phyloP scores from a whole-genome alignment of 2,888 invertebrate genomes.

The Metallyticus violacea region DNA sequence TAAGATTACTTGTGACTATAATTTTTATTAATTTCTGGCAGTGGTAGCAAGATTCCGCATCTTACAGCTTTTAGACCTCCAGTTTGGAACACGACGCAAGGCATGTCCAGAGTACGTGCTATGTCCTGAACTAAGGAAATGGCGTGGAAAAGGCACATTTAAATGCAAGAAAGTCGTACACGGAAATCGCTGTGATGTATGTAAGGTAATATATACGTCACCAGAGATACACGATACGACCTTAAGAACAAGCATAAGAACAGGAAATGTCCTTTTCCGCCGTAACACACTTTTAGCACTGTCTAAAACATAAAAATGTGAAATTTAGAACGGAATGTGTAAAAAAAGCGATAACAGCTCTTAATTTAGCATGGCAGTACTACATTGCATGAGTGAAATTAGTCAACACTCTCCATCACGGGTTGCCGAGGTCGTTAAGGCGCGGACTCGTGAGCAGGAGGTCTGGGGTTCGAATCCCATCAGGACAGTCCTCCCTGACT shows the following conservation, averaged over 20 bases:
- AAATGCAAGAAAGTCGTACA: not conserved
- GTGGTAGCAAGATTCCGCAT: no score
- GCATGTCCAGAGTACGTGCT: no score
- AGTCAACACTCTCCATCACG: no score
- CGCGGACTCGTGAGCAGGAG: no score
- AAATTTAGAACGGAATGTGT: not conserved
- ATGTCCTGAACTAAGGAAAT: not conserved
- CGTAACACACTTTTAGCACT: not conserved
- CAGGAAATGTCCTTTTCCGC: not conserved
- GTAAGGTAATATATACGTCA: not conserved
- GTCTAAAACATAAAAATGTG: not conserved
- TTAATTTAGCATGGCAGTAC: not conserved
- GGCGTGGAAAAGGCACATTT: not conserved
- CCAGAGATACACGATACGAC: not conserved
- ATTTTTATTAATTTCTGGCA: no score
- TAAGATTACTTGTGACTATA: no score
- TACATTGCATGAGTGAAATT: not conserved
- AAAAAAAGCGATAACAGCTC: not conserved
- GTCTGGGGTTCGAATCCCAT: no score
- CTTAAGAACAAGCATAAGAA: not conserved
- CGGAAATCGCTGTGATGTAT: no score
- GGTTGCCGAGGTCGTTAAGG: no score
- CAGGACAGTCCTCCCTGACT: no score
- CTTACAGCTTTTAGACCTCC: no score
- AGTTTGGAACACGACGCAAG: no score